Base-by-base conservation (phyloP, 2,888 invertebrate genomes). In the Lydus trimaculatus region DNA sequence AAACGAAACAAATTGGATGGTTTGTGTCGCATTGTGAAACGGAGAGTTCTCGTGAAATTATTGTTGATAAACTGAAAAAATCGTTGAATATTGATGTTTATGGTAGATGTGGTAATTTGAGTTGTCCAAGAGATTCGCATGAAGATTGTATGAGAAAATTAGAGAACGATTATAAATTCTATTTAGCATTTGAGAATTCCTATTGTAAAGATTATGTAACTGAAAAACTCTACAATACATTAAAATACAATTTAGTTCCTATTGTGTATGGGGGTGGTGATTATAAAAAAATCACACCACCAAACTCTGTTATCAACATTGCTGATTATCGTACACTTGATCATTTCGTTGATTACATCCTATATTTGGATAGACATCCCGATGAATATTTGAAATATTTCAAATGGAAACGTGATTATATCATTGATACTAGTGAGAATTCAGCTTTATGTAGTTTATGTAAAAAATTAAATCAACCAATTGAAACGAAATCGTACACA, bases 171-270 rank as follows among this genome's bases (percentile, higher is more conserved):
- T 93, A 93, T 81, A 92, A 89, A 79, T 93, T 93, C 80, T 92
- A 92, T 77, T 82, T 93, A 58, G 88, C 89, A 0, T 89, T 93
- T 78, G 93, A 93, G 82, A 92, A 93, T 81, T 91, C 92, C 13
- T 85, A 91, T 69, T 90, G 92, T 74, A 80, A 86, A 64, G 90
- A 91, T 80, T 91, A 91, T 80, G 89, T 90, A 61, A 90, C 90
- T 1, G 90, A 91, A 80, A 87, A 89, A 76, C 88, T 92, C 72
- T 88, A 89, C 79, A 84, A 86, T 73, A 86, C 85, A 0, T 85
- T 87, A 73, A 86, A 89, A 66, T 88, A 89, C 82, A 87, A 90
- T 79, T 87, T 90, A 11, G 85, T 92, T 4, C 92, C 92, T 0
- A 87, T 92, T 58, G 91, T 91, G 4, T 90, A 89, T 85, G 91